These are phyloP conservation scores for Orthonyx spaldingii DNA, from an alignment of 2,113 vertebrate species.

Conservation along the genomic window DNA sequence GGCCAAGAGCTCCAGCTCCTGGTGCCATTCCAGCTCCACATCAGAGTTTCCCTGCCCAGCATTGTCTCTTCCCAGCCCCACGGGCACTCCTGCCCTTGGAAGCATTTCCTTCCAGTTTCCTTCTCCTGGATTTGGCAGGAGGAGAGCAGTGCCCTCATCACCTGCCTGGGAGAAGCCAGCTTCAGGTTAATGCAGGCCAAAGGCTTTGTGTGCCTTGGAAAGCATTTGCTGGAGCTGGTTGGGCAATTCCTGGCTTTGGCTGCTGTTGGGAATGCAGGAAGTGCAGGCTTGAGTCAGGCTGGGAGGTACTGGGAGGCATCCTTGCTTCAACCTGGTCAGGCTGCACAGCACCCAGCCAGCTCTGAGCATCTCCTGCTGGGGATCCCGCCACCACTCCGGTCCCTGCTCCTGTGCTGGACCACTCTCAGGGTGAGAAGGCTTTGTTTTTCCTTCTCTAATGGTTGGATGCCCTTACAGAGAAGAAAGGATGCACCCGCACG, in stretches of 20 bases:
- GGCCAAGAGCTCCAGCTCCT: neutral
- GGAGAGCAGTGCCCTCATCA: neutral
- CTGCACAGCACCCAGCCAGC: neutral
- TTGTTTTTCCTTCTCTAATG: neutral
- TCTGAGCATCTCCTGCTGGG: neutral
- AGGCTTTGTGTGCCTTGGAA: neutral
- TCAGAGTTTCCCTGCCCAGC: neutral
- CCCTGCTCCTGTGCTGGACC: neutral
- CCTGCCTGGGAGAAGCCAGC: neutral
- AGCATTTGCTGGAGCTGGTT: neutral
- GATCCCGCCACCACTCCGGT: neutral
- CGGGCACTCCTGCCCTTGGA: neutral
- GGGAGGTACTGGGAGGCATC: neutral
- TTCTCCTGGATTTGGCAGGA: neutral
- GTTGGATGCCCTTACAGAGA: neutral
- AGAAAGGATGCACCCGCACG: fast-evolving
- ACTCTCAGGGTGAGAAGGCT: neutral
- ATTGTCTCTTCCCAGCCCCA: neutral
- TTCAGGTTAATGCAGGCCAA: neutral
- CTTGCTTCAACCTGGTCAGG: neutral
- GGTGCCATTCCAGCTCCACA: fast-evolving
- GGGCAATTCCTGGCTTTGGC: conserved; percentile 33
- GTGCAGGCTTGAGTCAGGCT: neutral
- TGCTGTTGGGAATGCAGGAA: neutral
- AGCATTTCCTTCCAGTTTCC: neutral